Conservation (phyloP, 2,888 invertebrate genomes). For the Lycophotia porphyrea region DNA sequence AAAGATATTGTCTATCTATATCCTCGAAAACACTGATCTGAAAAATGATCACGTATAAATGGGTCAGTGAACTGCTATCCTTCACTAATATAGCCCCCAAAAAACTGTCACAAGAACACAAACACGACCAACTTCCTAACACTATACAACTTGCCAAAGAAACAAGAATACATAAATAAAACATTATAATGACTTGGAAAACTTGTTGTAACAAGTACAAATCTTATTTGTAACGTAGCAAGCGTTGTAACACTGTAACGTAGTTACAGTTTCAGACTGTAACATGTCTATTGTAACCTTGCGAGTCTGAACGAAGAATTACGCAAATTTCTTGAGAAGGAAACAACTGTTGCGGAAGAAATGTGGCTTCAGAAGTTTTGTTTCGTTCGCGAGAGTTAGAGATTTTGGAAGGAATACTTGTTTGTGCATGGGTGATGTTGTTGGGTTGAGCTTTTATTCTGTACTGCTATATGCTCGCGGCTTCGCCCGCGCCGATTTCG, state of each 20-base stretch:
- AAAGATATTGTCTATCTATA: too few species aligned
- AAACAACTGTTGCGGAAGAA: conserved; percentile 44
- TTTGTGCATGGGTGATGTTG: conserved; percentile 4
- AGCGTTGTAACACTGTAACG: conserved; percentile 50
- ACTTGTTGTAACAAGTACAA: conserved; percentile 60
- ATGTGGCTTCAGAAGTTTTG: conserved; percentile 39
- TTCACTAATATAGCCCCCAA: neutral
- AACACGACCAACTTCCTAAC: conserved; percentile 31
- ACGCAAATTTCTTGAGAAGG: conserved; percentile 52
- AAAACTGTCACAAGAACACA: conserved; percentile 1
- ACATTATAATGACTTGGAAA: conserved; percentile 57
- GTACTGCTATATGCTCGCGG: neutral
- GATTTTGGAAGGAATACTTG: conserved; percentile 22
- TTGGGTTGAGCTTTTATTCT: conserved; percentile 7
- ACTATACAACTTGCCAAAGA: conserved; percentile 49
- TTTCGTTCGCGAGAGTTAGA: conserved; percentile 23
- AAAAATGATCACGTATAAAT: neutral
- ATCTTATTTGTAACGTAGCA: conserved; percentile 63
- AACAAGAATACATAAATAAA: conserved; percentile 56
- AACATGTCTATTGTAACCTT: conserved; percentile 47
- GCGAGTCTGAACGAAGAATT: conserved; percentile 51
- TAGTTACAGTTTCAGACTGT: conserved; percentile 53
- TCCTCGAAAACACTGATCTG: rapidly evolving
- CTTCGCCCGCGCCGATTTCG: too few species aligned
- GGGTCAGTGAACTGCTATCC: neutral